Base-by-base conservation (phyloP, 2,797 vertebrate genomes). In the Triplophysa yarkandensis region DNA sequence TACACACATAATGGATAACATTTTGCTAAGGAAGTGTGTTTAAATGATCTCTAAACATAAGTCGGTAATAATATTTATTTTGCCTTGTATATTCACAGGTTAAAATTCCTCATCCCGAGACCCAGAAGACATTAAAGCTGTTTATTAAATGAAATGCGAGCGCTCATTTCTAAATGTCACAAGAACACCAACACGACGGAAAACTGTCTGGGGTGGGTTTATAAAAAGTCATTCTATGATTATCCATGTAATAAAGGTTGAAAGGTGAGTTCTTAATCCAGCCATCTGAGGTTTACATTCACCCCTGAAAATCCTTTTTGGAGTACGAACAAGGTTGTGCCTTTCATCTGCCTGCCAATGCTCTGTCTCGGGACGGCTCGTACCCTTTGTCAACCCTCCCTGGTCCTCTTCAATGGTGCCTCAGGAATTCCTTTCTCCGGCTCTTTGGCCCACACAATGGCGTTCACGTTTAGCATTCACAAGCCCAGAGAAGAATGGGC, bases 401-500 rank as follows among this genome's bases (percentile, higher is more conserved):
- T 83, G 83, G 86, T 85, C 86, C 83, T 83, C 83, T 84, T 90
- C 87, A 83, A 83, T 73, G 39, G 77, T 73, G 83, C 86, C 79
- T 79, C 39, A 77, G 83, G 84, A 89, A 87, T 88, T 89, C 81
- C 83, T 83, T 85, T 79, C 83, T 81, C 80, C 83, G 86, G 83
- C 83, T 84, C 83, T 84, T 79, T 84, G 81, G 82, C 80, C 78
- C 63, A 86, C 83, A 89, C 87, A 88, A 89, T 88, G 84, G 85
- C 80, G 89, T 91, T 92, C 87, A 90, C 82, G 82, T 89, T 91
- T 87, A 89, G 88, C 84, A 87, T 88, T 90, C 83, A 90, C 88
- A 85, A 84, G 87, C 85, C 84, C 77, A 71, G 69, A 63, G 72
- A 74, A 62, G 58, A 68, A 27, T 60, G 65, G 48, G 76, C 30